Conservation (phyloP, 2,113 vertebrate species). For the rat (Rattus norvegicus) region GRCr8 NC_086036.1:6205501-6206000, state of each 20-base stretch:
- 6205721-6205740: not conserved
- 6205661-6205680: not conserved
- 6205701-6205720: not conserved
- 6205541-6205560: too few species aligned
- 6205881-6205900: not conserved
- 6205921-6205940: not conserved
- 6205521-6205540: too few species aligned
- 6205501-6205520: too few species aligned
- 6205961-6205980: not conserved
- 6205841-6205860: not conserved
- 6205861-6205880: not conserved
- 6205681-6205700: not conserved
- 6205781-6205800: not conserved
- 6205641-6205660: not conserved
- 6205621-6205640: constrained; percentile 1
- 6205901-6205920: not conserved
- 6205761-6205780: not conserved
- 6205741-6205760: not conserved
- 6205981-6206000: too few species aligned
- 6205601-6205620: not conserved
- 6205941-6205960: not conserved
- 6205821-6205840: not conserved
- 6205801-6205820: not conserved
- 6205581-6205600: not conserved
- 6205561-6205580: not conserved